Percentiles rank a stretch among this genome's conserved stretches.
Conservation (phyloP, 2,797 vertebrate genomes). For the Falco berigora region DNA sequence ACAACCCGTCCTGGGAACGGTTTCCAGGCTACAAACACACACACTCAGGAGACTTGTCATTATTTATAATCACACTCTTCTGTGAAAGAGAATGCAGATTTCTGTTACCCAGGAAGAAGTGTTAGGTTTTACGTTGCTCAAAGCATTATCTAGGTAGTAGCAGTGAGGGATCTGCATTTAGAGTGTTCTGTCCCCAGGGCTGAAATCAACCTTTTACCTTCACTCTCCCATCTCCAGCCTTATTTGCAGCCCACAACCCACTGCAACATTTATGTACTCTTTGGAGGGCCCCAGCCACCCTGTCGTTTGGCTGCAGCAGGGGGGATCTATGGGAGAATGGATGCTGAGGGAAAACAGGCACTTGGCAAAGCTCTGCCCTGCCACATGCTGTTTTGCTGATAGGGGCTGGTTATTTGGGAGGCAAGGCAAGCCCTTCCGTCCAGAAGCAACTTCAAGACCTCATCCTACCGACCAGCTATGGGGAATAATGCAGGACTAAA, state of each 20-base stretch:
- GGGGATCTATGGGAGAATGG: rapidly evolving
- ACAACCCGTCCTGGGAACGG: not conserved
- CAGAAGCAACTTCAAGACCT: not conserved
- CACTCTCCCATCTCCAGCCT: not conserved
- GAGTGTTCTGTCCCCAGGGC: not conserved
- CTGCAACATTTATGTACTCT: not conserved
- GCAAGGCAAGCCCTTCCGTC: not conserved
- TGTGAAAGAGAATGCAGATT: not conserved
- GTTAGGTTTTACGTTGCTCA: not conserved
- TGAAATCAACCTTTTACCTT: not conserved
- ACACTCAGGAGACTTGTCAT: not conserved
- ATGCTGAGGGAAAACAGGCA: not conserved
- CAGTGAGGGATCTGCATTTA: not conserved
- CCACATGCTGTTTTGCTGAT: not conserved
- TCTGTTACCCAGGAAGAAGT: not conserved
- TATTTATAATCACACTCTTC: not conserved
- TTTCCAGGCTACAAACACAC: not conserved
- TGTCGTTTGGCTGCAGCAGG: rapidly evolving
- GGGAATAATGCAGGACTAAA: not conserved
- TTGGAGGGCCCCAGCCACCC: not conserved
- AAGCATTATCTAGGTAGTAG: not conserved
- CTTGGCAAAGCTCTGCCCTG: not conserved
- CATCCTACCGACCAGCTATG: not conserved
- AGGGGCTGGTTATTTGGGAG: not conserved
- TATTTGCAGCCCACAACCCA: not conserved